Evolutionary conservation across 2,113 vertebrate species (phyloP).

Genomic region (Phycodurus eques): DNA sequence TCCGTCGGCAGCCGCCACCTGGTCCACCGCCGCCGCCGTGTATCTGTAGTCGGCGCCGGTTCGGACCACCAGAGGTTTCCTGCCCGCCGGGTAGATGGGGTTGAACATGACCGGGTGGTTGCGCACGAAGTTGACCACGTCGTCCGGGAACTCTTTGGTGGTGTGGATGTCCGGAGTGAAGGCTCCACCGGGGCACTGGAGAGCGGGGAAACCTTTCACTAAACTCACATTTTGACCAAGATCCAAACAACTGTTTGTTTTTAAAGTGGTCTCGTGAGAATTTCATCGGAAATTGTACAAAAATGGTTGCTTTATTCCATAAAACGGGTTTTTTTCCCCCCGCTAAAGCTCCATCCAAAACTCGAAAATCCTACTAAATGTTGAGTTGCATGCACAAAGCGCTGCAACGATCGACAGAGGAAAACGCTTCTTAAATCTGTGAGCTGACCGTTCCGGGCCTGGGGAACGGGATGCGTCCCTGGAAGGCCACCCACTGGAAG

Average conservation of each 20-base stretch:
- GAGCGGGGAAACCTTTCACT: not conserved
- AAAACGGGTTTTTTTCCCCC: no score
- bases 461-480: slow-evolving; percentile 94
- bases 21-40: slow-evolving; percentile 90
- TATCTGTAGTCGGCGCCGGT: slow-evolving; percentile 92
- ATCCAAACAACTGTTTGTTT: no score
- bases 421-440: no score
- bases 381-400: no score
- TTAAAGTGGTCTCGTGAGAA: no score
- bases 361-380: no score
- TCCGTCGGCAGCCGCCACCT: slow-evolving; percentile 89
- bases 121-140: slow-evolving; percentile 94
- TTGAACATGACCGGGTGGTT: slow-evolving; percentile 98
- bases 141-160: slow-evolving; percentile 96
- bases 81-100: slow-evolving; percentile 86
- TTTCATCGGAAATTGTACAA: no score
- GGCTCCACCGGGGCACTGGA: slow-evolving; percentile 92
- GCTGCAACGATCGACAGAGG: no score
- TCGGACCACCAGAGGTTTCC: slow-evolving; percentile 86
- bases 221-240: no score
- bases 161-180: slow-evolving; percentile 91
- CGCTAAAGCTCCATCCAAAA: no score
- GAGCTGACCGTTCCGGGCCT: slow-evolving; percentile 93
- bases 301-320: no score
- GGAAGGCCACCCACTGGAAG: slow-evolving; percentile 93